Evolutionary conservation across 2,113 vertebrate species (phyloP).

Genomic region (Setophaga petechia): DNA sequence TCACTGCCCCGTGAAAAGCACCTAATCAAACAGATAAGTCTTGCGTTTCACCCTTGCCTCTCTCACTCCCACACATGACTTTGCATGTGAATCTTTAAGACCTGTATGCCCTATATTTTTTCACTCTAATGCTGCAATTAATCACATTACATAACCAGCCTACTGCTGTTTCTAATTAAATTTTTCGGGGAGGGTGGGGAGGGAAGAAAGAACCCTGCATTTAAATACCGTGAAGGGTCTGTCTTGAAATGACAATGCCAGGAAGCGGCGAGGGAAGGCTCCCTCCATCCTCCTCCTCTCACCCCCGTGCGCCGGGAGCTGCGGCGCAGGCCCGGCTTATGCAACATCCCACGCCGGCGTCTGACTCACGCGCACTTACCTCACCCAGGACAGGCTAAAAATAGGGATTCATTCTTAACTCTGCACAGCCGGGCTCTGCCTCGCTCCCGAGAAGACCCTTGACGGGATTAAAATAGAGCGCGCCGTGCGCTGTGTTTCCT

Average conservation of each 20-base stretch:
- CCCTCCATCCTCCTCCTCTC: constrained; percentile 54
- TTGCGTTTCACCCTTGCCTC: constrained; percentile 34
- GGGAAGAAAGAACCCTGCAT: constrained; percentile 9
- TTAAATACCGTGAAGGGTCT: constrained; percentile 46
- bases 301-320: constrained; percentile 40
- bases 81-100: constrained; percentile 65
- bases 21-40: constrained; percentile 34
- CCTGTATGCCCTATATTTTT: constrained; percentile 51
- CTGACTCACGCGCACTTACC: constrained; percentile 69
- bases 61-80: constrained; percentile 52
- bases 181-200: neutral
- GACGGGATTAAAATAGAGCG: constrained; percentile 58
- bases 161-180: constrained; percentile 68
- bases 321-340: constrained; percentile 60
- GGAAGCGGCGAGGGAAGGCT: constrained; percentile 49
- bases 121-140: constrained; percentile 61
- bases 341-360: constrained; percentile 65
- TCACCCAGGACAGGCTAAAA: constrained; percentile 67
- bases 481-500: neutral
- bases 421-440: constrained; percentile 51
- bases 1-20: constrained; percentile 3
- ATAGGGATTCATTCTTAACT: constrained; percentile 73
- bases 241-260: constrained; percentile 27
- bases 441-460: constrained; percentile 43
- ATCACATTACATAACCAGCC: constrained; percentile 69